A percentile compares a stretch with the other conserved stretches of the same genome.
These are phyloP conservation scores for Galerucella nymphaeae DNA, from an alignment of 2,888 invertebrate genomes.

Conservation along the genomic window DNA sequence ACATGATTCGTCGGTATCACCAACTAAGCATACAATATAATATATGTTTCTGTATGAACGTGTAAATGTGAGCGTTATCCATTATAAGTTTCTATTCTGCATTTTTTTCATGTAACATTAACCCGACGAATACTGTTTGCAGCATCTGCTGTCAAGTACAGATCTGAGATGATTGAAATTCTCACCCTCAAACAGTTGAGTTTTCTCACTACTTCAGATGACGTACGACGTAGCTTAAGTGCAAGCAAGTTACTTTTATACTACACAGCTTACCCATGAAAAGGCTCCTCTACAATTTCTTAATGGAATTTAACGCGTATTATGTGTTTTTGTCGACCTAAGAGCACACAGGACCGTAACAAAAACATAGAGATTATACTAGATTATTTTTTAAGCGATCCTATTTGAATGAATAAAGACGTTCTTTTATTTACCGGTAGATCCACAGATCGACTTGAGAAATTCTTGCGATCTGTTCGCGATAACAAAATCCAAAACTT, in stretches of 20 bases:
- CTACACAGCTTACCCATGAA: neutral
- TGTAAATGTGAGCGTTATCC: neutral
- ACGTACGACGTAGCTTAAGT: constrained; percentile 12
- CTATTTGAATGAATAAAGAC: too few relatives aligned
- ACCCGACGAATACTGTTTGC: constrained; percentile 38
- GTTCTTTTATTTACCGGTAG: too few relatives aligned
- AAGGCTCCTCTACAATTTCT: neutral
- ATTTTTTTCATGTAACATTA: constrained; percentile 27
- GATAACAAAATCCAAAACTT: too few relatives aligned
- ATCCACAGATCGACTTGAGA: too few relatives aligned
- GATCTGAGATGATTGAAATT: constrained; percentile 43
- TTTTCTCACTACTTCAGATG: constrained; percentile 27
- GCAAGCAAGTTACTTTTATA: constrained; percentile 10
- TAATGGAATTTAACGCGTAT: neutral
- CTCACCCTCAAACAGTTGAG: constrained; percentile 25
- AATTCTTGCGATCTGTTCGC: too few relatives aligned
- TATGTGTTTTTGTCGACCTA: neutral
- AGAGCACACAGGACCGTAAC: neutral
- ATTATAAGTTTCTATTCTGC: constrained; percentile 6
- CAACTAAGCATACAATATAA: neutral
- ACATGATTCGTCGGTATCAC: neutral
- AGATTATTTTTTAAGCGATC: too few relatives aligned
- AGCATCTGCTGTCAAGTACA: constrained; percentile 44
- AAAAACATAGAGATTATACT: too few relatives aligned
- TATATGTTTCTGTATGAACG: too few relatives aligned